phyloP scores from a whole-genome alignment of 92 coral and sea anemone genomes.

The Galaxea fascicularis region DNA sequence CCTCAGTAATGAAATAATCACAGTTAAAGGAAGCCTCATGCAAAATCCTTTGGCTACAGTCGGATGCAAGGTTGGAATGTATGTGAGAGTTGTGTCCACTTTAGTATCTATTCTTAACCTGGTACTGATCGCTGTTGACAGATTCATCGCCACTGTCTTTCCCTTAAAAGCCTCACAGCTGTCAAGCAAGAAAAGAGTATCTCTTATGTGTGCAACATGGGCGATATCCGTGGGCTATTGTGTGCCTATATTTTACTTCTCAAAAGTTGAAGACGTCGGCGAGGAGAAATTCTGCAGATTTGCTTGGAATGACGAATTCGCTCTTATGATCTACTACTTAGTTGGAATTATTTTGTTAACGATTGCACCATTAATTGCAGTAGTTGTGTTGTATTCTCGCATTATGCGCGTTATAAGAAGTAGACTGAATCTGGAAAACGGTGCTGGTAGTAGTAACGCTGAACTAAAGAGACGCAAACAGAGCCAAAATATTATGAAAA shows the following conservation, averaged over 20 bases:
- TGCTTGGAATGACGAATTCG: background rate
- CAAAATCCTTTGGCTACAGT: background rate
- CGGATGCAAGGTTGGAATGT: conserved; percentile 18
- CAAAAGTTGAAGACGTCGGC: conserved; percentile 6
- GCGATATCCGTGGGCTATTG: conserved; percentile 14
- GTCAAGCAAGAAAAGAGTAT: background rate
- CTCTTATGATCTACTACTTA: too few relatives aligned
- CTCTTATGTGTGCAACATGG: conserved; percentile 8
- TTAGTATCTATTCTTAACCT: background rate
- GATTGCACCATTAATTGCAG: background rate
- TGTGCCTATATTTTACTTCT: conserved; percentile 2
- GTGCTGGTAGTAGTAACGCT: background rate
- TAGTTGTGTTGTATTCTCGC: conserved; percentile 1
- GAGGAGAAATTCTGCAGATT: conserved; percentile 16
- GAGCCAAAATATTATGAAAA: background rate
- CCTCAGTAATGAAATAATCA: conserved; percentile 20
- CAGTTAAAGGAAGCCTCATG: conserved; percentile 4
- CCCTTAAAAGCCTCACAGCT: conserved; percentile 18
- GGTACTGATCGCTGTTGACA: conserved; percentile 21
- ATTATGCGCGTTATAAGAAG: background rate
- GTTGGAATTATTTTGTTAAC: too few relatives aligned
- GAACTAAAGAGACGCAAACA: background rate
- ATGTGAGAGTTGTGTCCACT: background rate
- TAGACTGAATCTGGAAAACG: background rate
- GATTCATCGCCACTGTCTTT: conserved; percentile 19